Conservation (phyloP, 2,888 invertebrate species). For the Netelia melanura region DNA sequence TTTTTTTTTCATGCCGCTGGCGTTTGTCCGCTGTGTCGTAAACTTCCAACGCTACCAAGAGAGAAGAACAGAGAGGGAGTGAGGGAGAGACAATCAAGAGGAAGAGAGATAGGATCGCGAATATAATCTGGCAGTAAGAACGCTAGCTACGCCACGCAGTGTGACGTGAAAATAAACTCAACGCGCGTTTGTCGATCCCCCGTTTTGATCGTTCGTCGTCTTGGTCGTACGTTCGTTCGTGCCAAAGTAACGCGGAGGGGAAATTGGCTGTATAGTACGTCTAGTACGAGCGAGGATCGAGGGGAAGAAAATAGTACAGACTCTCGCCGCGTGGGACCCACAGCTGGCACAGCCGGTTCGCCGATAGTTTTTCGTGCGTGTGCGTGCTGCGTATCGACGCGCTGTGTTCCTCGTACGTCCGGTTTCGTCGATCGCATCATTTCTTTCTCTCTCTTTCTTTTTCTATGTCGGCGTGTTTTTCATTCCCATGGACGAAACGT, state of each 20-base stretch:
- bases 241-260: constrained; percentile 29
- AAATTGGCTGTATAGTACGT: constrained; percentile 22
- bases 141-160: constrained; percentile 11
- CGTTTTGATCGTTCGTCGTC: background rate
- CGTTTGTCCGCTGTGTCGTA: too few relatives aligned
- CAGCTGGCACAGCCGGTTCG: constrained; percentile 70
- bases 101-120: constrained; percentile 43
- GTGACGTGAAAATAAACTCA: background rate
- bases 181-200: background rate
- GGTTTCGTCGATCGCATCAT: constrained; percentile 31
- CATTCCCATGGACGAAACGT: background rate
- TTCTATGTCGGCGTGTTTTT: constrained; percentile 40
- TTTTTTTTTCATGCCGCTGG: too few relatives aligned
- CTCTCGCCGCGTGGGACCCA: constrained; percentile 64
- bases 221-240: background rate
- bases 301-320: constrained; percentile 58
- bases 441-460: constrained; percentile 48
- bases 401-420: constrained; percentile 40
- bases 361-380: constrained; percentile 54
- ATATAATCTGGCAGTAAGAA: constrained; percentile 9
- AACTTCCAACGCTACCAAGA: background rate
- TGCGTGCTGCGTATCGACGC: constrained; percentile 27
- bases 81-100: constrained; percentile 17
- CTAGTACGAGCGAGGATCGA: background rate
- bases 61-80: background rate